phyloP scores from a whole-genome alignment of 2,888 invertebrate species.

The Pediacus dermestoides region DNA sequence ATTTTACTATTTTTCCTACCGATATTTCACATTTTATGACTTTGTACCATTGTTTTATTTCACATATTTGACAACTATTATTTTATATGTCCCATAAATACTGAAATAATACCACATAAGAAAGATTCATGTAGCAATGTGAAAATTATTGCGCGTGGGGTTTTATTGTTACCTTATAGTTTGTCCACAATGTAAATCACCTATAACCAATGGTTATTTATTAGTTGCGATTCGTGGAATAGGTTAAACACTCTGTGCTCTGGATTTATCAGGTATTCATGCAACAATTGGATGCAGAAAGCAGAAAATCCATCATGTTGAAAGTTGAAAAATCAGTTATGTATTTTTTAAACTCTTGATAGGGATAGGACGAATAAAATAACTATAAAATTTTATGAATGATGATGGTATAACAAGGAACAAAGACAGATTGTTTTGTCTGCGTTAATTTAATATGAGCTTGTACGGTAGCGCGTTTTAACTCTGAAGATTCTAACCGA shows the following conservation, averaged over 20 bases:
- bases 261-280: no score
- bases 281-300: no score
- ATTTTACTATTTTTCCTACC: constrained; percentile 12
- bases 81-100: constrained; percentile 32
- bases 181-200: constrained; percentile 28
- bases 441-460: constrained; percentile 1
- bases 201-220: no score
- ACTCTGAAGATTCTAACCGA: neutral
- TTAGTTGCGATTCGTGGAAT: no score
- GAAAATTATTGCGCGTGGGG: constrained; percentile 31
- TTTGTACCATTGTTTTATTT: constrained; percentile 21
- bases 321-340: no score
- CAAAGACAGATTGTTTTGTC: constrained; percentile 2
- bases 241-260: no score
- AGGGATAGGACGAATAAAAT: no score
- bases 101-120: constrained; percentile 30
- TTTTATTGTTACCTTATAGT: constrained; percentile 32
- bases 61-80: constrained; percentile 28
- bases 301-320: no score
- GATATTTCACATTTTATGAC: constrained; percentile 20
- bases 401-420: constrained; percentile 2
- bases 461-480: neutral
- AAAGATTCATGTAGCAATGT: constrained; percentile 27
- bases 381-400: constrained; percentile 3
- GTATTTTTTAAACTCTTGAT: no score